Percentiles rank a stretch among this genome's conserved stretches.
phyloP scores from a whole-genome alignment of 2,113 vertebrate genomes.

The Aegotheles bennettii region DNA sequence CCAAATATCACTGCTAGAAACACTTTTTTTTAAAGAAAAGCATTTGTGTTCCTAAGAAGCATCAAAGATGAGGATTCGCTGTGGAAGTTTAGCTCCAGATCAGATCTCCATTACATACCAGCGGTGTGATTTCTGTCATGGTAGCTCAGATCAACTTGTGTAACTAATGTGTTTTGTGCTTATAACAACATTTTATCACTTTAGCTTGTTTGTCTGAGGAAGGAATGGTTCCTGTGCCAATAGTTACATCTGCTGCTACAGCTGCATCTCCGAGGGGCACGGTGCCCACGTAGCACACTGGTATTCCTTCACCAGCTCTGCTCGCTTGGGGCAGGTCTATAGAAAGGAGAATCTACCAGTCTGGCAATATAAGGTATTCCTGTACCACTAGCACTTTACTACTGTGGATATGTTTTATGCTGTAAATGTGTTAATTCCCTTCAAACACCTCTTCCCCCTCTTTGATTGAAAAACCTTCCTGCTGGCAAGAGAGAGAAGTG shows the following conservation, averaged over 20 bases:
- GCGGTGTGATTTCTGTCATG: neutral
- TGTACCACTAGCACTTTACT: neutral
- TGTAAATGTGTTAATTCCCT: neutral
- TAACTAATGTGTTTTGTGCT: conserved; percentile 8
- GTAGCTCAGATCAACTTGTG: neutral
- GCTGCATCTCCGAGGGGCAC: conserved; percentile 15
- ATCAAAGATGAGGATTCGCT: neutral
- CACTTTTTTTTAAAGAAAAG: neutral
- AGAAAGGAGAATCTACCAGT: neutral
- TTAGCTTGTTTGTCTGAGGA: conserved; percentile 46
- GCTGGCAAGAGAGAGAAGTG: neutral
- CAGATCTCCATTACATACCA: neutral
- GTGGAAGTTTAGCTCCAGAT: neutral
- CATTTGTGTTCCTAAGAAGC: conserved; percentile 1
- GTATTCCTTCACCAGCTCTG: neutral
- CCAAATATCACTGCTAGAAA: neutral
- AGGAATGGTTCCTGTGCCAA: conserved; percentile 13
- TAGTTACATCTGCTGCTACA: conserved; percentile 47
- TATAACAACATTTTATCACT: conserved; percentile 33
- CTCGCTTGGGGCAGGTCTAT: neutral
- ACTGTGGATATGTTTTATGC: neutral
- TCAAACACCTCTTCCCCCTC: neutral
- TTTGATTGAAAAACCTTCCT: neutral
- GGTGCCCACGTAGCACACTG: conserved; percentile 8
- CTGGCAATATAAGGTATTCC: neutral